These are phyloP conservation scores for Xenopus tropicalis DNA, from an alignment of 2,113 vertebrate species.

Conservation along the genomic window DNA sequence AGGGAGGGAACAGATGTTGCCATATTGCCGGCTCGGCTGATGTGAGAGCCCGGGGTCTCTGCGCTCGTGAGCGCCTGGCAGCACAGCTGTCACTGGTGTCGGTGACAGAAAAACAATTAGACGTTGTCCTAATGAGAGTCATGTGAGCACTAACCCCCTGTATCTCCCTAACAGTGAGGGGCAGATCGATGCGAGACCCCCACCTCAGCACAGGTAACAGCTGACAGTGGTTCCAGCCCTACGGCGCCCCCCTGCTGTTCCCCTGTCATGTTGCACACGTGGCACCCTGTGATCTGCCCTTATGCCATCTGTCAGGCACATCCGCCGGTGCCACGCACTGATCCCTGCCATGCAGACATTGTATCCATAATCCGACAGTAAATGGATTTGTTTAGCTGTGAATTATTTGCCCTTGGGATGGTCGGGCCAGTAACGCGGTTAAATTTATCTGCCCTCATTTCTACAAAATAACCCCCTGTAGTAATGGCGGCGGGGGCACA, in stretches of 20 bases:
- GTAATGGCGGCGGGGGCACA: too few relatives aligned
- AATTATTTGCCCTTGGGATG: too few relatives aligned
- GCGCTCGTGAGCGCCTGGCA: conserved; percentile 35
- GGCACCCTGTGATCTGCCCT: conserved; percentile 50
- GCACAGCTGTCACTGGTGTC: conserved; percentile 57
- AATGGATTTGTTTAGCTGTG: too few relatives aligned
- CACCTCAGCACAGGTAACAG: conserved; percentile 44
- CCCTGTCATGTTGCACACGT: conserved; percentile 56
- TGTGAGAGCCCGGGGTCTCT: conserved; percentile 45
- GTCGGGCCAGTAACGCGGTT: too few relatives aligned
- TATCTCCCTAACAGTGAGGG: conserved; percentile 42
- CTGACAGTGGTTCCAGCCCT: conserved; percentile 50
- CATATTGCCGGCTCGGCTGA: conserved; percentile 13
- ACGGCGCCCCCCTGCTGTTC: conserved; percentile 42
- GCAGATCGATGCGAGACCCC: conserved; percentile 26
- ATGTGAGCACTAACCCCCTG: too few relatives aligned
- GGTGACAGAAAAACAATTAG: conserved; percentile 49
- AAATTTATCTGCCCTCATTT: too few relatives aligned
- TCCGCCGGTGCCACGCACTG: neutral
- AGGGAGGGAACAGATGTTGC: conserved; percentile 55
- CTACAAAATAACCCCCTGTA: too few relatives aligned
- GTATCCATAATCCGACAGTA: too few relatives aligned
- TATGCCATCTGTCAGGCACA: conserved; percentile 56
- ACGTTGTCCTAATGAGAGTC: neutral
- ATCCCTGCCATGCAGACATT: too few relatives aligned